phyloP scores from a whole-genome alignment of 1,140 invertebrate genomes.

The Hetaerina americana region DNA sequence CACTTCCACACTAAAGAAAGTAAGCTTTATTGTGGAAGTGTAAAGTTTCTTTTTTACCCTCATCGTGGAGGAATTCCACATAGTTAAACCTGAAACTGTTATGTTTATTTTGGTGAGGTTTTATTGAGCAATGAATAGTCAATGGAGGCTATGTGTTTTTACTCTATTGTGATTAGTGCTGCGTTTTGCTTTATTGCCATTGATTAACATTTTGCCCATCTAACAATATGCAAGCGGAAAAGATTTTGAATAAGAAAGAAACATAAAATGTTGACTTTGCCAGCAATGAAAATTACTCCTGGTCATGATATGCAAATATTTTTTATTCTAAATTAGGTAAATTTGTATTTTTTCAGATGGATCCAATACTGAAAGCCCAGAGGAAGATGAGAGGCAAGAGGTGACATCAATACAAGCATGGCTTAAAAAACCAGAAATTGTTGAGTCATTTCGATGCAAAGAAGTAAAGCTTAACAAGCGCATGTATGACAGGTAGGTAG shows the following conservation, averaged over 20 bases:
- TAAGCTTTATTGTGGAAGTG: too few species aligned
- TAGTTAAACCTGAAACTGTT: neutral
- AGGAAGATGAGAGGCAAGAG: conserved; percentile 50
- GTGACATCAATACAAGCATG: conserved; percentile 57
- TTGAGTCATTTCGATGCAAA: conserved; percentile 78
- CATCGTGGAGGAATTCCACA: neutral
- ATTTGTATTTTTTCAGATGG: conserved; percentile 22
- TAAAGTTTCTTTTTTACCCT: too few species aligned
- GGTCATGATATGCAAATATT: conserved; percentile 2
- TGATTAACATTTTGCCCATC: too few species aligned
- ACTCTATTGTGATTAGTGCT: too few species aligned
- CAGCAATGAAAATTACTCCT: too few species aligned
- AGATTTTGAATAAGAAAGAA: neutral
- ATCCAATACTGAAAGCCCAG: conserved; percentile 26
- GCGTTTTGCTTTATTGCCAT: too few species aligned
- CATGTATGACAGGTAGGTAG: conserved; percentile 56
- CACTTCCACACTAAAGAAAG: too few species aligned
- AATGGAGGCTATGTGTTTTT: too few species aligned
- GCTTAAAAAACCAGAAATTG: conserved; percentile 70
- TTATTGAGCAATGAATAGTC: too few species aligned
- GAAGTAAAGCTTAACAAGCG: conserved; percentile 80
- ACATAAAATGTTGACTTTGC: neutral
- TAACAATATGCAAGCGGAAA: too few species aligned
- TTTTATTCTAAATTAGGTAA: too few species aligned
- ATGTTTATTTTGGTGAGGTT: too few species aligned